Conservation (phyloP, 2,113 vertebrate species). For the Ciconia boyciana region DNA sequence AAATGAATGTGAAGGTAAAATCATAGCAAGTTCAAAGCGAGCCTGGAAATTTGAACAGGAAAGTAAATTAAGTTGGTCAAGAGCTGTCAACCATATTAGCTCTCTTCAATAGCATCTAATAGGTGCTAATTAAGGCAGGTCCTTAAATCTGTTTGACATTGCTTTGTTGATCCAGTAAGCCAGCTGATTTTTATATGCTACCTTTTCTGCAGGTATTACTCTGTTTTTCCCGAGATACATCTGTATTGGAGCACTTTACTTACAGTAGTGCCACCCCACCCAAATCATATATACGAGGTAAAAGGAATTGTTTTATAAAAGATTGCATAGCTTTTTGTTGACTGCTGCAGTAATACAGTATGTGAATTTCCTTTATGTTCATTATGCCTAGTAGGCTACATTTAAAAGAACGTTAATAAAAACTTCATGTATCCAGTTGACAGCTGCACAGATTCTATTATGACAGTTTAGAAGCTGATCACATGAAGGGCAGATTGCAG, state of each 20-base stretch:
- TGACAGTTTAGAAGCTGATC: not conserved
- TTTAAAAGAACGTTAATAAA: not conserved
- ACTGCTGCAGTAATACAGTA: not conserved
- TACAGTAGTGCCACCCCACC: slow-evolving; percentile 95
- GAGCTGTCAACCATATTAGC: not conserved
- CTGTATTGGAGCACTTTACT: slow-evolving; percentile 89
- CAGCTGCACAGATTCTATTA: not conserved
- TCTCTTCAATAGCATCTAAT: not conserved
- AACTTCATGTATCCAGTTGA: not conserved
- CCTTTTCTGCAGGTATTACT: slow-evolving; percentile 84
- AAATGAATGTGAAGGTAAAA: not conserved
- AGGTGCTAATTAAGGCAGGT: not conserved
- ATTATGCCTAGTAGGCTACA: not conserved
- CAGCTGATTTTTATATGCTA: not conserved
- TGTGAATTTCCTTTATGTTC: not conserved
- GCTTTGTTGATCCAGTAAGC: not conserved
- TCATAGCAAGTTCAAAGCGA: not conserved
- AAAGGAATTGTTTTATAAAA: slow-evolving; percentile 24
- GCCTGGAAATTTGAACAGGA: not conserved
- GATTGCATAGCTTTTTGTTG: not conserved
- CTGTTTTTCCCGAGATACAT: slow-evolving; percentile 94
- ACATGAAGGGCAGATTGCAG: not conserved
- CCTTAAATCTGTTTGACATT: not conserved
- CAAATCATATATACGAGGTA: slow-evolving; percentile 91
- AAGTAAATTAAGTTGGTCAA: not conserved